A percentile compares a stretch with the other conserved stretches of the same genome.
phyloP scores from a whole-genome alignment of 1,140 invertebrate species.

The Elysia chlorotica region DNA sequence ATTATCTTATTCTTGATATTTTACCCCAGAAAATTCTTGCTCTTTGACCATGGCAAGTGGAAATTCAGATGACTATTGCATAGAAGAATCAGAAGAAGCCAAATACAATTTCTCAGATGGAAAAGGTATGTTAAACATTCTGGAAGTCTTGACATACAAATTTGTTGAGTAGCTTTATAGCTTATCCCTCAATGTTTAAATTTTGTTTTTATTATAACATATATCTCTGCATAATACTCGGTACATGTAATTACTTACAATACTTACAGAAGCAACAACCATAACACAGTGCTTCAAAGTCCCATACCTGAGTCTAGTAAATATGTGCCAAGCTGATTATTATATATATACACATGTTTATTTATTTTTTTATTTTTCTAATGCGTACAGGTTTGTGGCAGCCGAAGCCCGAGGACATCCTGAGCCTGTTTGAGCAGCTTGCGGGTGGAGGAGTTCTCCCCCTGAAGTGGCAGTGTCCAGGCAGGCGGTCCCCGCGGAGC shows the following conservation, averaged over 20 bases:
- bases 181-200: neutral
- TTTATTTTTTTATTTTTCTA: neutral
- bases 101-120: conserved; percentile 16
- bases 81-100: conserved; percentile 6
- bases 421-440: conserved; percentile 36
- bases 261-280: neutral
- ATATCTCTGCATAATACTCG: neutral
- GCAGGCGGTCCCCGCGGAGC: conserved; percentile 2
- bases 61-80: too few relatives aligned
- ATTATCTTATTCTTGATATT: too few relatives aligned
- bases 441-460: neutral
- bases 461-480: conserved; percentile 8
- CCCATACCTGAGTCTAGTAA: neutral
- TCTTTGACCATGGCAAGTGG: too few relatives aligned
- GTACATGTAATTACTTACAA: neutral
- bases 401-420: conserved; percentile 35
- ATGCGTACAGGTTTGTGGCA: conserved; percentile 26
- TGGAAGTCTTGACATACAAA: too few relatives aligned
- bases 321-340: neutral
- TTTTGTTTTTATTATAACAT: neutral
- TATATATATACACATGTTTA: neutral
- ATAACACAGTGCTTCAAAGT: neutral
- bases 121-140: too few relatives aligned
- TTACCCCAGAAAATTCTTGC: too few relatives aligned
- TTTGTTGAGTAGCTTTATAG: too few relatives aligned